Percentiles rank a stretch among this genome's conserved stretches.
Evolutionary conservation across 1,140 invertebrate genomes (phyloP).

Genomic region (Macrosteles quadrilineatus): DNA sequence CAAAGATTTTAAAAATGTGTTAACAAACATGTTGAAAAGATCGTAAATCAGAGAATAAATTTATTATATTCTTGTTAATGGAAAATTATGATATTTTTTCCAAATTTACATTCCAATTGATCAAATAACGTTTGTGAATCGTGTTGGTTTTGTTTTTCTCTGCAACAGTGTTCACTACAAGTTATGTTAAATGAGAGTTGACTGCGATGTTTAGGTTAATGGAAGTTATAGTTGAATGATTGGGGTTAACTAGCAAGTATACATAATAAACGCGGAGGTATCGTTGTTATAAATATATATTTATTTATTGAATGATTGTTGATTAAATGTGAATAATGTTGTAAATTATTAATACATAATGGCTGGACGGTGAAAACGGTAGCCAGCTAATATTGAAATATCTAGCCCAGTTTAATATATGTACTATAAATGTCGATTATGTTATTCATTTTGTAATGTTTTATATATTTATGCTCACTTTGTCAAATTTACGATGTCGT

Average conservation of each 20-base stretch:
- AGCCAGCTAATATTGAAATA: neutral
- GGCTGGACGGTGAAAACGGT: neutral
- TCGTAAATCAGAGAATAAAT: too few species aligned
- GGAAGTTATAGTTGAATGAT: too few species aligned
- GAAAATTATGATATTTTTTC: too few species aligned
- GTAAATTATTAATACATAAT: neutral
- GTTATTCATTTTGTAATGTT: neutral
- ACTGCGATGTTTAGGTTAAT: too few species aligned
- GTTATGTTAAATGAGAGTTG: too few species aligned
- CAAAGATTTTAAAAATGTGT: too few species aligned
- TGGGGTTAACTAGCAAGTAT: neutral
- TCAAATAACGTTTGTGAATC: too few species aligned
- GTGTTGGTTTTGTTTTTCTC: too few species aligned
- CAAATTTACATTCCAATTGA: too few species aligned
- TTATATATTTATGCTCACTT: neutral
- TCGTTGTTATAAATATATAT: slow-evolving; percentile 4
- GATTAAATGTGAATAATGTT: neutral
- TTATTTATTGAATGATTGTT: slow-evolving; percentile 8
- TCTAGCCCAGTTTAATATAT: neutral
- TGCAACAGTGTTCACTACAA: too few species aligned
- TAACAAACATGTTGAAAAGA: too few species aligned
- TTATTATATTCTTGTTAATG: too few species aligned
- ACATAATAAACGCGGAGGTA: neutral
- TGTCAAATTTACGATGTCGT: neutral
- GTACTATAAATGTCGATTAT: neutral